Base-by-base conservation (phyloP, 2,888 invertebrate species). In the Drosophila emarginata region DNA sequence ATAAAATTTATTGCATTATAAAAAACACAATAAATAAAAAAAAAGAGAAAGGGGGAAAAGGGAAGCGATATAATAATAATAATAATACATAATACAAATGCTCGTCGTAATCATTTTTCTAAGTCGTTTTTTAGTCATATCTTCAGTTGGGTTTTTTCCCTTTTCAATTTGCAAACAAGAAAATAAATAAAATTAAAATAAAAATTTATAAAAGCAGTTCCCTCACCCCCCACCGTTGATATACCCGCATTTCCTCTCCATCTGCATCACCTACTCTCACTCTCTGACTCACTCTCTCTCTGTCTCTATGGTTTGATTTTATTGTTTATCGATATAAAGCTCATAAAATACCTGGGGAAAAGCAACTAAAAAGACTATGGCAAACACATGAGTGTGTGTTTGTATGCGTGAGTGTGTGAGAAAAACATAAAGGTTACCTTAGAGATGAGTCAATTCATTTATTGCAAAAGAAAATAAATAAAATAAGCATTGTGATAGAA, bases 1-100 rank as follows among this genome's bases (percentile, higher is more conserved):
- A 86, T 86, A 87, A 86, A 86, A 85, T 86, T 86, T 86, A 86
- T 86, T 87, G 77, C 85, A 82, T 82, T 86, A 87, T 87, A 85
- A 85, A 60, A 65, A 80, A 79, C 72, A 67, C 75, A 77, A 61
- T 61, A 64, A 64, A 26, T 23, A 23, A 39, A 53, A 21, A 58
- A 37, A 23, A 54, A 37, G 23, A 26, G 59, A 59, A 59, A 59
- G 51, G 4, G 11, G 23, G 9, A 28, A 15, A n/a, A 39, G 18
- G 12, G n/a, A 45, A 18, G 21, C 45, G 45, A 4, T 45, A 45
- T 45, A 45, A 45, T 45, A 45, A 45, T 45, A 45, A 45, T 45
- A 45, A 45, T 45, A 45, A 45, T 45, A 45, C 45, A 50, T 58
- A 74, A 75, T 74, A 70, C 78, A 79, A 67, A 70, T 69, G 56